phyloP scores from a whole-genome alignment of 2,113 vertebrate species.

The Triplophysa siluroides region DNA sequence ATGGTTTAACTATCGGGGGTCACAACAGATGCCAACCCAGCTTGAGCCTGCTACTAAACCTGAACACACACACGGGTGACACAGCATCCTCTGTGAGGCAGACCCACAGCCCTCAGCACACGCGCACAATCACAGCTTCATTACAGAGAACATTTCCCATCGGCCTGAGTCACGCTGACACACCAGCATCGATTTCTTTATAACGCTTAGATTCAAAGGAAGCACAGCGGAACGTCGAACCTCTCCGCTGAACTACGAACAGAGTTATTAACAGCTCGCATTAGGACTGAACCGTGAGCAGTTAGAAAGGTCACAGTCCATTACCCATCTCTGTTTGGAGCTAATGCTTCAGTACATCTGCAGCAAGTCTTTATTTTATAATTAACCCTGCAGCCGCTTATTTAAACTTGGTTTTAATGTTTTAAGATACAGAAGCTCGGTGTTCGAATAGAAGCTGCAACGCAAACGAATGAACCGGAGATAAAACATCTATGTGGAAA shows the following conservation, averaged over 20 bases:
- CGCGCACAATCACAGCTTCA: constrained; percentile 18
- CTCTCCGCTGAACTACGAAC: constrained; percentile 27
- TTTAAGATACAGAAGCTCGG: too few relatives aligned
- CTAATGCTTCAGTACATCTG: constrained; percentile 3
- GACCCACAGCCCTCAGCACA: constrained; percentile 2
- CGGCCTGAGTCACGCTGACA: constrained; percentile 1
- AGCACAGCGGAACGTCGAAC: constrained; percentile 2
- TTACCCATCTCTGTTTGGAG: constrained; percentile 6
- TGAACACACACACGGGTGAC: constrained; percentile 15
- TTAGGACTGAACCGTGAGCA: constrained; percentile 19
- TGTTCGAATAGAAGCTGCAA: too few relatives aligned
- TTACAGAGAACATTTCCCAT: constrained; percentile 33
- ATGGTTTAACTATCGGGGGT: constrained; percentile 19
- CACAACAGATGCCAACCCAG: constrained; percentile 35
- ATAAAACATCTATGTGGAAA: too few relatives aligned
- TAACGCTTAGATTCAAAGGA: constrained; percentile 18
- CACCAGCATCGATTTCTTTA: constrained; percentile 10
- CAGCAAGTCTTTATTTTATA: neutral
- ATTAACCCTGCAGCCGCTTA: neutral
- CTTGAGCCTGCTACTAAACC: constrained; percentile 24
- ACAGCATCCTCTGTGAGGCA: constrained; percentile 26
- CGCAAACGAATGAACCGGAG: too few relatives aligned
- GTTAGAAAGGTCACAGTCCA: constrained; percentile 2
- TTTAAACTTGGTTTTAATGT: too few relatives aligned
- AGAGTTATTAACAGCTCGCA: constrained; percentile 28